Evolutionary conservation across 2,113 vertebrate species (phyloP), one percentile per base, ranked within the genome.

Genomic region (Cygnus buccinator): DNA sequence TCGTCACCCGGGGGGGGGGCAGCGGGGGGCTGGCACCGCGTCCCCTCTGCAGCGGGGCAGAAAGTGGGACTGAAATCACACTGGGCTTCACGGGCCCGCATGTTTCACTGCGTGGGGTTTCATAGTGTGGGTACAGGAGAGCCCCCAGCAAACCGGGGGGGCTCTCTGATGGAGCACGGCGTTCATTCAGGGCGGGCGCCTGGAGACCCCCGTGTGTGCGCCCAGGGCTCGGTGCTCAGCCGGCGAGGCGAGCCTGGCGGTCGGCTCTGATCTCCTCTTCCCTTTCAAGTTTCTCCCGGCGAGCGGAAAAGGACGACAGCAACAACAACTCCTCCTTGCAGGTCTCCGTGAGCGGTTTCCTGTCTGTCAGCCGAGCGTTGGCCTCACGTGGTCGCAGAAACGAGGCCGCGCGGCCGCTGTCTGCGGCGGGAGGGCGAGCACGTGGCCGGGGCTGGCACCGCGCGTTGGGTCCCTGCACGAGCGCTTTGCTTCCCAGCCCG

Each of bases 51-150:
- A 48, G 46, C 46, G 20, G 46, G 46, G 46, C 46, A 48, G 46
- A 22, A 48, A 48, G 46, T 20, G 46, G 46, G 46, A 20, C 46
- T 22, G 46, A 22, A 48, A 48, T 5, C 21, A 48, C 21, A 3
- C 5, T 3, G 70, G 76, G 58, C 52, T 44, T 48, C 7, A 6
- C 74, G 68, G 78, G 22, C 46, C 0, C 46, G 2, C 16, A 11
- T 0, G 0, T 33, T 58, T 26, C 3, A 25, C 35, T 46, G 2
- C 5, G 0, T 4, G 63, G 44, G 68, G 19, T 37, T 2, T 6
- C 43, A 6, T 21, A 73, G 59, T 79, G 25, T 6, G 46, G 46
- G 46, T 48, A 11, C 46, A 48, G 46, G 46, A 48, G 46, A 48
- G 46, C 46, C 54, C 54, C 39, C 33, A 28, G 48, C 0, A 3